Evolutionary conservation across 2,888 invertebrate species (phyloP).

Genomic region (Schrankia costaestrigalis): DNA sequence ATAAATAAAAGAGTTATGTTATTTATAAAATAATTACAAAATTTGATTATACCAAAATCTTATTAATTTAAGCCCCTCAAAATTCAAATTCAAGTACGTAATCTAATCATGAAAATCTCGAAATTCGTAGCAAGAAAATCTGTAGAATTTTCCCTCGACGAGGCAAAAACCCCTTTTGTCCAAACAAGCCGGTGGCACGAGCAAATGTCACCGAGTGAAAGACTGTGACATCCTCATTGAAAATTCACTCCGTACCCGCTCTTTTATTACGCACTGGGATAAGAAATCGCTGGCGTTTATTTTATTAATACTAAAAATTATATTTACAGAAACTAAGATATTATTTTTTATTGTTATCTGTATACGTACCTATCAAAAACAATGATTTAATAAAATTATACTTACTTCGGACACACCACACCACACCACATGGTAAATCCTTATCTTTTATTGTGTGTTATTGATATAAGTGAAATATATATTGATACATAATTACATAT

Average conservation of each 20-base stretch:
- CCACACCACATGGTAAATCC: no score
- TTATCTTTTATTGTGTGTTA: no score
- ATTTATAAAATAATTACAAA: conserved; percentile 12
- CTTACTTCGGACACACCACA: no score
- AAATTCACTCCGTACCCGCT: conserved; percentile 55
- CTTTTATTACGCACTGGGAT: conserved; percentile 36
- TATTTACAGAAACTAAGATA: neutral
- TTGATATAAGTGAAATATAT: no score
- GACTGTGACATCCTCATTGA: conserved; percentile 69
- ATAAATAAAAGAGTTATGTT: no score
- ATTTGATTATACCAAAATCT: conserved; percentile 24
- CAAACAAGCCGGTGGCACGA: conserved; percentile 63
- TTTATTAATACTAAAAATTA: neutral
- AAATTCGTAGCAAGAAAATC: conserved; percentile 45
- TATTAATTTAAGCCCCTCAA: conserved; percentile 40
- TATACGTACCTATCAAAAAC: no score
- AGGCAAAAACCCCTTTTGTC: conserved; percentile 71
- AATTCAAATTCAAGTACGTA: conserved; percentile 54
- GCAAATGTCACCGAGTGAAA: conserved; percentile 66
- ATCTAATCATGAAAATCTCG: conserved; percentile 61
- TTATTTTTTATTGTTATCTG: neutral
- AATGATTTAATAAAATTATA: no score
- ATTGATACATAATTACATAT: no score
- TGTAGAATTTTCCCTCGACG: conserved; percentile 39
- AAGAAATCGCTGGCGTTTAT: conserved; percentile 24